Percentiles rank a stretch among this genome's conserved stretches.
These are phyloP conservation scores for Diceros bicornis DNA, from an alignment of 2,797 vertebrate genomes.

Conservation along the genomic window DNA sequence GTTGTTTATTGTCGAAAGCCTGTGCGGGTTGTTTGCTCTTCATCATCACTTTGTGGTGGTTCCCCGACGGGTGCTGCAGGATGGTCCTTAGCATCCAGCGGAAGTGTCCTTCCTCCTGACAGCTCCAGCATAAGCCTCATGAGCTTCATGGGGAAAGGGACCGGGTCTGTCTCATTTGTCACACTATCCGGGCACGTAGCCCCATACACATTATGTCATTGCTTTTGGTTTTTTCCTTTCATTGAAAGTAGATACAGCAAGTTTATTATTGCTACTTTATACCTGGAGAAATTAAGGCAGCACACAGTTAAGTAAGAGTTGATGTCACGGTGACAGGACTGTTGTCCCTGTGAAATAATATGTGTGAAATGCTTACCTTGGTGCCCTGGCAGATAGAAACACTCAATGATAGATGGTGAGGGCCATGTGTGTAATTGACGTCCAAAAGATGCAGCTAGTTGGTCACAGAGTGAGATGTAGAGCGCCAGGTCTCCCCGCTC, in stretches of 20 bases:
- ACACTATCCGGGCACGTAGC: background rate
- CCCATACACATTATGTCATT: fast-evolving
- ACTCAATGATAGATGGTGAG: background rate
- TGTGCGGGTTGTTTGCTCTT: background rate
- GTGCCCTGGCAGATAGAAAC: background rate
- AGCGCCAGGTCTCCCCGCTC: background rate
- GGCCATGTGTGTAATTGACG: background rate
- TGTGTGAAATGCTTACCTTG: background rate
- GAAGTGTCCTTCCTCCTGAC: too few species aligned
- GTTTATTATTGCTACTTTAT: background rate
- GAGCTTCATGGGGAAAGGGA: background rate
- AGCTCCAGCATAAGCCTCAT: background rate
- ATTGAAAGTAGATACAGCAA: background rate
- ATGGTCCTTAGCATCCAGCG: fast-evolving
- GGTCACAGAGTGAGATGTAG: background rate
- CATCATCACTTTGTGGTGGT: fast-evolving
- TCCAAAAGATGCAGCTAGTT: background rate
- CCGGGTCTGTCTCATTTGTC: fast-evolving
- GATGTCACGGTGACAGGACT: background rate
- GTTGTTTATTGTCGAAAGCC: background rate
- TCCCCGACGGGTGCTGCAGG: background rate
- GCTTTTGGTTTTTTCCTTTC: background rate
- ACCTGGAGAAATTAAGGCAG: background rate
- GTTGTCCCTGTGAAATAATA: background rate
- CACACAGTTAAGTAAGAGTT: background rate